A percentile compares a stretch with the other conserved stretches of the same genome.
Conservation (phyloP, 2,888 invertebrate species). For the Diachrysia chrysitis region DNA sequence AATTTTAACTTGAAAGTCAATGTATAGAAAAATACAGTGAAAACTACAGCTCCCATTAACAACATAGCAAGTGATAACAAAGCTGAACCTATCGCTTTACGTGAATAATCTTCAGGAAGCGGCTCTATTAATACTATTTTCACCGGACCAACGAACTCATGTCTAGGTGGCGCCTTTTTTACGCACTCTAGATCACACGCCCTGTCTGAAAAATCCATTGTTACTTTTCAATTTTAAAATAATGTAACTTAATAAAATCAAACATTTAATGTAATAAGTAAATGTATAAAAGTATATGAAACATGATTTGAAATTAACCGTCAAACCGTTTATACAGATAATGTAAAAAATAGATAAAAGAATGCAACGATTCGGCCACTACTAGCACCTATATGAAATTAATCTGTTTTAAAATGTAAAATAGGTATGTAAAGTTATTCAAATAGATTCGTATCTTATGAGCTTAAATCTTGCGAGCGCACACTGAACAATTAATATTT, state of each 20-base stretch:
- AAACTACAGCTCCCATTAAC: constrained; percentile 64
- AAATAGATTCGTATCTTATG: constrained; percentile 8
- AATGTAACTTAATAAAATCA: background rate
- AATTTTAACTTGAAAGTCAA: constrained; percentile 56
- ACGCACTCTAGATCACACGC: constrained; percentile 71
- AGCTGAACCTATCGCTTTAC: constrained; percentile 61
- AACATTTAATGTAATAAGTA: constrained; percentile 4
- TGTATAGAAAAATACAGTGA: constrained; percentile 64
- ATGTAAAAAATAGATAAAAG: background rate
- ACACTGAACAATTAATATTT: constrained; percentile 63
- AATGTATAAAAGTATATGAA: background rate
- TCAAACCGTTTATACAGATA: constrained; percentile 6
- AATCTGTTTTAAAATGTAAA: background rate
- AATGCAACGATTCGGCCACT: background rate
- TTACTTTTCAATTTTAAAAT: constrained; percentile 13
- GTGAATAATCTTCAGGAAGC: constrained; percentile 55
- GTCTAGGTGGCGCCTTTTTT: constrained; percentile 23
- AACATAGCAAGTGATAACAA: constrained; percentile 65
- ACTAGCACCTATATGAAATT: background rate
- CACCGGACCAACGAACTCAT: constrained; percentile 75
- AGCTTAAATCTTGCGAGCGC: constrained; percentile 46
- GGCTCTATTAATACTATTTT: constrained; percentile 76
- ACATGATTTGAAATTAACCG: constrained; percentile 8
- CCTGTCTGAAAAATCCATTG: constrained; percentile 28
- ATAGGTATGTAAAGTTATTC: background rate